These are phyloP conservation scores for Epizoanthus ramosus DNA, from an alignment of 92 coral and sea anemone genomes.

Conservation along the genomic window DNA sequence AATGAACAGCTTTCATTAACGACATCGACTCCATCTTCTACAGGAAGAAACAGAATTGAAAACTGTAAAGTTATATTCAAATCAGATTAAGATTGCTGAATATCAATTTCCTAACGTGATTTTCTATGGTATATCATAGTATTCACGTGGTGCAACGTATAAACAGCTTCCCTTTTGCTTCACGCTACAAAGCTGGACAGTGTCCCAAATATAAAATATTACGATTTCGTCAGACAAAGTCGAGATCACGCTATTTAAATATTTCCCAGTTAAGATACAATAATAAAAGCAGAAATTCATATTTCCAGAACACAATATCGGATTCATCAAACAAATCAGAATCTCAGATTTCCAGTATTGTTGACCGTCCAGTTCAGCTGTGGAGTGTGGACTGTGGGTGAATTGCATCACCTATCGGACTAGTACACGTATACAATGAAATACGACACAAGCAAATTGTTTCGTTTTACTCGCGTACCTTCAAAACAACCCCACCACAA, in stretches of 20 bases:
- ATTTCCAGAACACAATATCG: neutral
- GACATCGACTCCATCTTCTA: neutral
- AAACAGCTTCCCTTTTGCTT: neutral
- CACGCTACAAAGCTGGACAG: constrained; percentile 3
- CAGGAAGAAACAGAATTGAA: neutral
- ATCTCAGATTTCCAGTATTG: neutral
- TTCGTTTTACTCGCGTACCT: neutral
- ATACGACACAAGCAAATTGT: constrained; percentile 28
- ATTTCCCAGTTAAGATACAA: neutral
- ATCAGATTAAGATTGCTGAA: neutral
- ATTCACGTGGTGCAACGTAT: neutral
- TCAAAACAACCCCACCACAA: constrained; percentile 11
- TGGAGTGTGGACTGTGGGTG: no score
- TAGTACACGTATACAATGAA: constrained; percentile 39
- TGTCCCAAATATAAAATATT: neutral
- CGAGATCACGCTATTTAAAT: neutral
- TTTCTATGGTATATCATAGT: neutral
- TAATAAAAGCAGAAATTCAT: neutral
- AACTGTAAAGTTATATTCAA: neutral
- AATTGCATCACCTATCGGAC: constrained; percentile 43
- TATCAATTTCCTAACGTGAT: neutral
- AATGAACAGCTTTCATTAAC: neutral
- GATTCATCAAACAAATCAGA: neutral
- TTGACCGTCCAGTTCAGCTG: neutral
- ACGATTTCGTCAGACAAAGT: neutral